These are phyloP conservation scores for Lanius collurio DNA, from an alignment of 2,113 vertebrate species.

Conservation along the genomic window DNA sequence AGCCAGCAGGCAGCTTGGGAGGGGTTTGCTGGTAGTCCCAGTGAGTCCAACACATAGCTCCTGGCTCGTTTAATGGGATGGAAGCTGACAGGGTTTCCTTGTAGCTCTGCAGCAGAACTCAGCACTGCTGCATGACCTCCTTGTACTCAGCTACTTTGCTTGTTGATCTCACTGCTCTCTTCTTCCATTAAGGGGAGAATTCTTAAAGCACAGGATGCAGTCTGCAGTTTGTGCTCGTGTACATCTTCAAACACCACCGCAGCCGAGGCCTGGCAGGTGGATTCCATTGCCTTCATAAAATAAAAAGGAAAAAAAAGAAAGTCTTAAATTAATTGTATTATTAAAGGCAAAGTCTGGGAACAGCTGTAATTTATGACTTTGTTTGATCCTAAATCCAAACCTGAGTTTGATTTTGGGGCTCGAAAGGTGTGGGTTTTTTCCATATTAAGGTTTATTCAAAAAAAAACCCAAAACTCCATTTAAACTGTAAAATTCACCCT, in stretches of 20 bases:
- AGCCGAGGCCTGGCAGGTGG: neutral
- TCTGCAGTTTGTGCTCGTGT: neutral
- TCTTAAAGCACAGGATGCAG: slow-evolving; percentile 2
- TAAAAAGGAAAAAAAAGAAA: neutral
- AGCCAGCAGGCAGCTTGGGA: slow-evolving; percentile 64
- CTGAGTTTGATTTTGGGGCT: neutral
- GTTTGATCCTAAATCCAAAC: neutral
- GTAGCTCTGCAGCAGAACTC: slow-evolving; percentile 75
- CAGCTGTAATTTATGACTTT: neutral
- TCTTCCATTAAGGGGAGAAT: slow-evolving; percentile 47
- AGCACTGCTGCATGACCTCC: slow-evolving; percentile 51
- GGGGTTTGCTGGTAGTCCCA: slow-evolving; percentile 53
- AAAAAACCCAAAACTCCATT: neutral
- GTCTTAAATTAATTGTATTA: neutral
- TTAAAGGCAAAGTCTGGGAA: neutral
- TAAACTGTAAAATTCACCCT: neutral
- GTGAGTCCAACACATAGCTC: slow-evolving; percentile 73
- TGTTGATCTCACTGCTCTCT: slow-evolving; percentile 49
- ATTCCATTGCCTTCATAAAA: neutral
- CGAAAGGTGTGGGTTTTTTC: neutral
- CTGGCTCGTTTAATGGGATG: slow-evolving; percentile 82
- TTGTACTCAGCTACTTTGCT: slow-evolving; percentile 49
- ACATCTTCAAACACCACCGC: neutral
- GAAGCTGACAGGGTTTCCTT: slow-evolving; percentile 82
- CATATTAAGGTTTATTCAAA: neutral